Base-by-base conservation (phyloP, 1,140 invertebrate genomes). In the Temnothorax curvispinosus region DNA sequence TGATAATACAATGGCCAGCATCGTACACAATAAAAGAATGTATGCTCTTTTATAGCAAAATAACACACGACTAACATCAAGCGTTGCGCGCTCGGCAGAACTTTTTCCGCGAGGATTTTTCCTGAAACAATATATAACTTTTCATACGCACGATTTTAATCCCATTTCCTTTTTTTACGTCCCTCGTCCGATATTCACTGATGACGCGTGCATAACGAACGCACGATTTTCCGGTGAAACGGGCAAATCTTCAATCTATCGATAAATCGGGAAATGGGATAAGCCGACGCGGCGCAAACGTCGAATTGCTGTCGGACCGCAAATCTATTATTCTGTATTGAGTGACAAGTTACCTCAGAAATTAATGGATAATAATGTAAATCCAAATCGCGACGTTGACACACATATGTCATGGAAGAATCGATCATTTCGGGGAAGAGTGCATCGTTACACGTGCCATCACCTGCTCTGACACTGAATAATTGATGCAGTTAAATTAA, bases 321-420 rank as follows among this genome's bases (percentile, higher is more conserved):
- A 21, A 60, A 74, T 84, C 54, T 60, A 60, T 74, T 74, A 74
- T 84, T 60, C 54, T 38, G 18, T 18, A 50, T 50, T 38, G 80
- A 50, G 18, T 62, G 69, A 75, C 44, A 62, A 84, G 54, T 84
- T 62, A 18, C 27, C 13, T 84, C 18, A 15, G 80, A 84, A 74
- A 75, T 60, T 84, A 84, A 60, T 44, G 41, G n/a, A 60, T 71
- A 81, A 56, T 71, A 81, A 56, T 56, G 11, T 71, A 44, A 81
- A 75, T 38, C 32, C 18, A 60, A 47, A 82, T 38, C 27, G n/a
- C 54, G 6, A 74, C 3, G 27, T 60, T 47, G n/a, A 58, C 41
- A 21, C 41, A 21, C 44, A 60, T 32, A 58, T 41, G 38, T 27
- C 27, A 27, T 82, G 38, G 6, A 74, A 44, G 54, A 72, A 74